A percentile compares a stretch with the other conserved stretches of the same genome.
These are phyloP conservation scores for Rynchops niger DNA, from an alignment of 2,113 vertebrate genomes.

Conservation along the genomic window DNA sequence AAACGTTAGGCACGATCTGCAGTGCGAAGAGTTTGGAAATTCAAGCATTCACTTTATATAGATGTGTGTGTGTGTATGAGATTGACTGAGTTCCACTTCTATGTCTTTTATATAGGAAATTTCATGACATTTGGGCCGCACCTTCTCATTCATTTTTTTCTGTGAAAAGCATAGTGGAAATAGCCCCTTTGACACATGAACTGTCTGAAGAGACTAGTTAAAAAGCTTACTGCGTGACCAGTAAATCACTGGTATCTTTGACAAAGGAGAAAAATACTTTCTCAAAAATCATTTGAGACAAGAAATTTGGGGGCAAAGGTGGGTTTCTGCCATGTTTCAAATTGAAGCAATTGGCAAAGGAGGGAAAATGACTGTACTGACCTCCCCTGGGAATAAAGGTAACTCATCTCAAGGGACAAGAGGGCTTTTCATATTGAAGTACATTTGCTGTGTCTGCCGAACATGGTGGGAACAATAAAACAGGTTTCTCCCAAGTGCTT, in stretches of 20 bases:
- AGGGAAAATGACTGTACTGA: background rate
- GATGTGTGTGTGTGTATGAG: background rate
- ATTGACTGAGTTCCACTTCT: background rate
- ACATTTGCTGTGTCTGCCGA: background rate
- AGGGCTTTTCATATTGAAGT: background rate
- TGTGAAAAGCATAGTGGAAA: background rate
- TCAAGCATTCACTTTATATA: background rate
- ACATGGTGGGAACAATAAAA: conserved; percentile 5
- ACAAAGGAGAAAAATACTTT: conserved; percentile 31
- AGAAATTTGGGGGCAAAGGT: conserved; percentile 12
- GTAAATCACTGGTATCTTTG: conserved; percentile 27
- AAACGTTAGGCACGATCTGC: background rate
- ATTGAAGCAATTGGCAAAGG: conserved; percentile 34
- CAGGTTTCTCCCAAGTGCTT: background rate
- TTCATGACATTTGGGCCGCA: background rate
- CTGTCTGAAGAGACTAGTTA: conserved; percentile 20
- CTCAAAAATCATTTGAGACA: conserved; percentile 22
- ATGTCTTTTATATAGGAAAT: background rate
- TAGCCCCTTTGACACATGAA: conserved; percentile 14
- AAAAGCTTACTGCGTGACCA: background rate
- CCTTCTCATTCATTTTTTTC: conserved; percentile 18
- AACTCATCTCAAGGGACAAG: conserved; percentile 13
- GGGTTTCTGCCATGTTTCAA: conserved; percentile 8
- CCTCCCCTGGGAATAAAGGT: conserved; percentile 4
- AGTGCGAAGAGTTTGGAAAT: background rate